These are phyloP conservation scores for Bovichtus variegatus DNA, from an alignment of 2,797 vertebrate genomes.

Conservation along the genomic window DNA sequence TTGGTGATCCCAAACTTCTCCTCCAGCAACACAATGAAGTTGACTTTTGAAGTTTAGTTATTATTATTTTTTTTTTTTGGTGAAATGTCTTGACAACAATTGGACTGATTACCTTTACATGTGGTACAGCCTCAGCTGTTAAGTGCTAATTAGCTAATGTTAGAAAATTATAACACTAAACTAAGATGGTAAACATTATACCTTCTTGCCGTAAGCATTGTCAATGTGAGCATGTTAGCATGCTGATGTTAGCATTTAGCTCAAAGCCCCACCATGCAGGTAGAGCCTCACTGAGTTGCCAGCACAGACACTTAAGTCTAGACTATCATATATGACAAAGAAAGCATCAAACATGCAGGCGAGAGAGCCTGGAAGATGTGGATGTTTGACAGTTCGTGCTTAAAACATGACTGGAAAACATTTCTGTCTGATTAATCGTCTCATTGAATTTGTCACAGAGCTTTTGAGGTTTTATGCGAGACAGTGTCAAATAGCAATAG, in stretches of 20 bases:
- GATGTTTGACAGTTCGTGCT: neutral
- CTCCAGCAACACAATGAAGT: neutral
- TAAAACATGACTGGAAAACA: neutral
- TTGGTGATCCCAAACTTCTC: neutral
- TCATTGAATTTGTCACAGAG: neutral
- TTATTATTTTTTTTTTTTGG: neutral
- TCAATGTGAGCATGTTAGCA: neutral
- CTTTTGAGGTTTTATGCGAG: neutral
- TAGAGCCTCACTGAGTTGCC: neutral
- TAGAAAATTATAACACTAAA: neutral
- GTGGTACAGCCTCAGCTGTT: neutral
- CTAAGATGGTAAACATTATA: neutral
- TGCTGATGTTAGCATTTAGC: neutral
- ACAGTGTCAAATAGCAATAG: no score
- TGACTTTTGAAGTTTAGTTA: no score
- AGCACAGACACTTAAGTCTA: neutral
- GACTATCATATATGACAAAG: neutral
- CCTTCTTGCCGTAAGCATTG: neutral
- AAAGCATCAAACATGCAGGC: neutral
- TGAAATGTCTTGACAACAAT: neutral
- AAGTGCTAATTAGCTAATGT: neutral
- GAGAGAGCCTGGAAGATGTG: neutral
- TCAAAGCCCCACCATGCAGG: neutral
- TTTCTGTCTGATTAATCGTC: no score
- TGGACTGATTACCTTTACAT: neutral